A percentile compares a stretch with the other conserved stretches of the same genome.
Evolutionary conservation across 2,113 vertebrate species (phyloP).

Genomic region (Ptilonorhynchus violaceus): DNA sequence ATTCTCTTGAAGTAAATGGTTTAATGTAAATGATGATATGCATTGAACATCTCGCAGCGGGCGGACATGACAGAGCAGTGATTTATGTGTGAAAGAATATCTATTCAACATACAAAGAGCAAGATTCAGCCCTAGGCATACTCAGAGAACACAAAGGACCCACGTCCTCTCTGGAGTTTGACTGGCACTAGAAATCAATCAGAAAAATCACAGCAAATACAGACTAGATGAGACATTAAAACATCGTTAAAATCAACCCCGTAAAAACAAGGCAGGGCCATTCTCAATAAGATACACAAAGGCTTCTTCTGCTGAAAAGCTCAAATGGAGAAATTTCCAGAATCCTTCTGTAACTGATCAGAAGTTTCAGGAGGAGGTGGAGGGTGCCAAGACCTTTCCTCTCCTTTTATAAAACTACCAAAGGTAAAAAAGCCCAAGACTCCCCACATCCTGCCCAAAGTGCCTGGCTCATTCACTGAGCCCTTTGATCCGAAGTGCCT

Average conservation of each 20-base stretch:
- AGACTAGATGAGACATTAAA: not conserved
- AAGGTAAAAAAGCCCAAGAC: not conserved
- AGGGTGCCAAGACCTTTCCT: not conserved
- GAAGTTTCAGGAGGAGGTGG: rapidly evolving
- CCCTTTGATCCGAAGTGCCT: not conserved
- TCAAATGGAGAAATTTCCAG: not conserved
- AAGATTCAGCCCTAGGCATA: not conserved
- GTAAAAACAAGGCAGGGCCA: not conserved
- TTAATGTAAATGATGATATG: slow-evolving; percentile 56
- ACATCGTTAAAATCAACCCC: not conserved
- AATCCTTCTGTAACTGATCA: not conserved
- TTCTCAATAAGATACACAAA: not conserved
- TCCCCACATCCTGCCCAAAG: not conserved
- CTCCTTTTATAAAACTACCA: not conserved
- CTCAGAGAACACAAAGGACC: not conserved
- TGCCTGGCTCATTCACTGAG: not conserved
- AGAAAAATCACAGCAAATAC: not conserved
- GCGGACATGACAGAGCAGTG: not conserved
- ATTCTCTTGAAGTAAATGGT: slow-evolving; percentile 34
- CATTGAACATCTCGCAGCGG: slow-evolving; percentile 23
- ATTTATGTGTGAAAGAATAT: slow-evolving; percentile 16
- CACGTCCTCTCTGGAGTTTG: not conserved
- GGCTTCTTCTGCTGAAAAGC: not conserved
- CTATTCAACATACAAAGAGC: not conserved
- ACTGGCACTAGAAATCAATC: not conserved